Evolutionary conservation across 2,113 vertebrate genomes (phyloP).

Genomic region (Pseudorasbora parva): DNA sequence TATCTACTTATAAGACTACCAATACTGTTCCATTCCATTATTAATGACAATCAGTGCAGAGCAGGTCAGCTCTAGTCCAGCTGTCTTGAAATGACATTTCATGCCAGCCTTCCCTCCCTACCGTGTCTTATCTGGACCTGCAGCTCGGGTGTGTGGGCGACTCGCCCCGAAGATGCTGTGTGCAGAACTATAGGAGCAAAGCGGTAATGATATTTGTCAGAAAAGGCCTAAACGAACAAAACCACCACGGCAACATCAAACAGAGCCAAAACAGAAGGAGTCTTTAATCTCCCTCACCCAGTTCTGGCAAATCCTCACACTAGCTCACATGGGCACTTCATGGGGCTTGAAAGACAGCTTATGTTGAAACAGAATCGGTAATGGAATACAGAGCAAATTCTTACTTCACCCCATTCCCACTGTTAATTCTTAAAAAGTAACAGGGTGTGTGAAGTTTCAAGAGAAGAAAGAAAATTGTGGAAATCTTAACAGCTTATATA

Average conservation of each 20-base stretch:
- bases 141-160: conserved; percentile 31
- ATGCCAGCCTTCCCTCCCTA: conserved; percentile 9
- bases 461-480: neutral
- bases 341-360: conserved; percentile 50
- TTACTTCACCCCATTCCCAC: conserved; percentile 13
- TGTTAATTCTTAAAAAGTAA: conserved; percentile 27
- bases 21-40: conserved; percentile 25
- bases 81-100: neutral
- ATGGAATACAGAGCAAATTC: conserved; percentile 46
- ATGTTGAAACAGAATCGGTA: conserved; percentile 55
- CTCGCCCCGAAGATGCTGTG: conserved; percentile 38
- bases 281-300: conserved; percentile 49
- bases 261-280: conserved; percentile 43
- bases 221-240: conserved; percentile 7
- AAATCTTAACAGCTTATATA: neutral
- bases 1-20: no score
- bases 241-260: conserved; percentile 53
- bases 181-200: conserved; percentile 42
- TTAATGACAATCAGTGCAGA: conserved; percentile 14
- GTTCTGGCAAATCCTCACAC: conserved; percentile 54
- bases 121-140: conserved; percentile 56
- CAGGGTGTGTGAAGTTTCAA: neutral
- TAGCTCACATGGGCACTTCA: conserved; percentile 40
- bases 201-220: conserved; percentile 41
- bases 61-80: neutral